Evolutionary conservation across 1,140 invertebrate genomes (phyloP), one percentile per base, ranked within the genome.

Genomic region (Trypoxylus dichotomus): DNA sequence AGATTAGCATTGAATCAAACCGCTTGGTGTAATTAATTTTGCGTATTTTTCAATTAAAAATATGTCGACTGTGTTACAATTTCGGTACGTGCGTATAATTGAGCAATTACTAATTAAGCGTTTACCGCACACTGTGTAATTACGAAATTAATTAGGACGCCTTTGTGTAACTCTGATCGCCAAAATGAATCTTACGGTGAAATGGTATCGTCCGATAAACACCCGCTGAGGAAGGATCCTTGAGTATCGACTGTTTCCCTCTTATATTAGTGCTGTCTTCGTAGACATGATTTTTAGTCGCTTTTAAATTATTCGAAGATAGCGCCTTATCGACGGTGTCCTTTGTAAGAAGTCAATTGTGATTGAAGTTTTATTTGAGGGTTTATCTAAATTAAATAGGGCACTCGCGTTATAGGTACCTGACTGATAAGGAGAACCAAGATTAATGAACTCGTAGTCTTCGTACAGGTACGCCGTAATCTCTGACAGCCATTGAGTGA

Each of bases 361-460:
- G 60, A 68, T 68, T 68, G 60, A 68, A 68, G 60, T 29, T 68
- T 27, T 68, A 68, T 68, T 27, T 27, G 24, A 29, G 60, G 60
- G 47, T 19, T 68, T 68, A 68, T 68, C 60, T 68, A 68, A 68
- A 68, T 68, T 68, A 27, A 68, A 29, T 68, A 29, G 60, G 27
- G 60, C 60, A 68, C 24, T 68, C 2, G 60, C 21, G 24, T 68
- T 68, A 29, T 68, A 29, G 19, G 11, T 68, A 68, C 60, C 60
- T 68, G 60, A 29, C 60, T 68, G 60, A 68, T 68, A 68, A 68
- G 60, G 24, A 27, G 15, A 68, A 54, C 47, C 47, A 54, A 68
- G 60, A 68, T 68, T 68, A 68, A 68, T 68, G 60, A 68, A 68
- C 24, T 68, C 47, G 15, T n/a, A n/a, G 27, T 68, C 60, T 68